phyloP scores from a whole-genome alignment of 2,797 vertebrate species.

The Acanthopagrus latus region DNA sequence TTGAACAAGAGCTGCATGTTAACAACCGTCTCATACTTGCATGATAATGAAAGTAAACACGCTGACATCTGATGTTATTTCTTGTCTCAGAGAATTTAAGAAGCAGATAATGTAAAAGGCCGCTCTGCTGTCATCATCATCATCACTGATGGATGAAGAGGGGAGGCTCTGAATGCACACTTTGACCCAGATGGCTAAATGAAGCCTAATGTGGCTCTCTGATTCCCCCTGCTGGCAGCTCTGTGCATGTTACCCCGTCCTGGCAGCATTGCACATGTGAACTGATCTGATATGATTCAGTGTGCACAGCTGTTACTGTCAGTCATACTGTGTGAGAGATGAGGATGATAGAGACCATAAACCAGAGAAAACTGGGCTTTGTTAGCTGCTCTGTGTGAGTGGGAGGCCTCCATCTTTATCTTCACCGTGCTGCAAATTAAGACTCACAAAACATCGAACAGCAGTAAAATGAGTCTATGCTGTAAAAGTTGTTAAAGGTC shows the following conservation, averaged over 20 bases:
- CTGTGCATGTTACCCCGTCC: neutral
- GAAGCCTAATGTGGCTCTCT: conserved; percentile 44
- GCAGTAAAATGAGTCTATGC: conserved; percentile 21
- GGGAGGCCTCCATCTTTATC: neutral
- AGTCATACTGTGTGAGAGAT: neutral
- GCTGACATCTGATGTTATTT: neutral
- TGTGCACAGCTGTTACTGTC: neutral
- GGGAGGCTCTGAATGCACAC: neutral
- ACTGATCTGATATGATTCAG: neutral
- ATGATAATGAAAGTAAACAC: neutral
- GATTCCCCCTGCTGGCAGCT: conserved; percentile 69
- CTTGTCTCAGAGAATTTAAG: neutral
- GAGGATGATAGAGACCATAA: neutral
- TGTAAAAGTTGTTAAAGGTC: conserved; percentile 45
- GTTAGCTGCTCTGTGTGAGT: too few species aligned
- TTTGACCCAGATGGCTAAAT: neutral
- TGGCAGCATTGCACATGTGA: neutral
- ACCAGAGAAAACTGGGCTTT: conserved; percentile 2
- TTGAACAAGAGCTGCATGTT: neutral
- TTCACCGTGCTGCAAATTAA: conserved; percentile 8
- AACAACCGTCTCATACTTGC: neutral
- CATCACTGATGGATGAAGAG: conserved; percentile 19
- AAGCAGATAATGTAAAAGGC: conserved; percentile 4
- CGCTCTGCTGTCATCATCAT: neutral
- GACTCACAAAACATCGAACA: neutral